Evolutionary conservation across 2,113 vertebrate genomes (phyloP).

Genomic region (Rousettus leschenaultii): DNA sequence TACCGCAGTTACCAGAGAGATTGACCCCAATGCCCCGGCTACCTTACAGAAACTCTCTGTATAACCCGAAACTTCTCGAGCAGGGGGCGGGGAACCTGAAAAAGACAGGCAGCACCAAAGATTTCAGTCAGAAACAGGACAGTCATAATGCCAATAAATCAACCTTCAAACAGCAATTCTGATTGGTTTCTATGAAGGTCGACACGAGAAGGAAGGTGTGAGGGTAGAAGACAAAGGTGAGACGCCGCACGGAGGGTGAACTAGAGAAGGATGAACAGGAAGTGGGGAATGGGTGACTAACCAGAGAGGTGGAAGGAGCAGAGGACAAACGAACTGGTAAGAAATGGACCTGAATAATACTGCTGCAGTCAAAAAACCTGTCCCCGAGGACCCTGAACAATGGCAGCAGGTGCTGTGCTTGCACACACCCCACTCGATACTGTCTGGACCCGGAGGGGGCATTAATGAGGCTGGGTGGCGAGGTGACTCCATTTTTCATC

Average conservation of each 20-base stretch:
- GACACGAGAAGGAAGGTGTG: background rate
- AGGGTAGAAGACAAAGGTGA: background rate
- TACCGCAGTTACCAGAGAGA: background rate
- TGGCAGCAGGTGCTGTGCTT: background rate
- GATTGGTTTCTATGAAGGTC: background rate
- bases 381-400: background rate
- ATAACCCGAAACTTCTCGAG: background rate
- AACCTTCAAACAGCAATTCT: background rate
- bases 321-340: background rate
- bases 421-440: background rate
- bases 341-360: background rate
- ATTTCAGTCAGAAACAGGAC: background rate
- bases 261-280: background rate
- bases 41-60: background rate
- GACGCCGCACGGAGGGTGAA: background rate
- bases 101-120: background rate
- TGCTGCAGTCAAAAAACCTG: background rate
- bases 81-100: background rate
- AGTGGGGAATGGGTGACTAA: background rate
- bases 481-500: conserved; percentile 69
- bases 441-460: conserved; percentile 21
- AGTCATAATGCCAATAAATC: background rate
- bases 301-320: background rate
- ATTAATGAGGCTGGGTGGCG: conserved; percentile 59
- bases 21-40: background rate